These are phyloP conservation scores for Metellina segmentata DNA, from an alignment of 2,888 invertebrate genomes.

Conservation along the genomic window DNA sequence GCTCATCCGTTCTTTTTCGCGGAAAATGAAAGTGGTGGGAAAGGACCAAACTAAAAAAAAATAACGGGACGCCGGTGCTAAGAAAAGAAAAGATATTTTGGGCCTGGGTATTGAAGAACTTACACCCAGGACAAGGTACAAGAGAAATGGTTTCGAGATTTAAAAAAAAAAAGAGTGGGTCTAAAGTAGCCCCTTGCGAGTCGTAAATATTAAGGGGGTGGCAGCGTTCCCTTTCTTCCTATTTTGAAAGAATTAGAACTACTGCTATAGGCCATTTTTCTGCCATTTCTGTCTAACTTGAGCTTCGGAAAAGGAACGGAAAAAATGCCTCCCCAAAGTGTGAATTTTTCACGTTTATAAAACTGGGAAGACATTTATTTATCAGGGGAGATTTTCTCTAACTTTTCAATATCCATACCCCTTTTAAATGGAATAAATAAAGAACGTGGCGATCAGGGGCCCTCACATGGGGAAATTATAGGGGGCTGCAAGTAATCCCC, in stretches of 20 bases:
- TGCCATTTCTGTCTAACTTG: neutral
- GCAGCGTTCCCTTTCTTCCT: constrained; percentile 26
- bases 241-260: constrained; percentile 65
- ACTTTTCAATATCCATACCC: neutral
- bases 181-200: constrained; percentile 65
- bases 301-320: neutral
- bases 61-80: constrained; percentile 20
- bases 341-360: neutral
- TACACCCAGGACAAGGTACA: constrained; percentile 37
- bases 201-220: constrained; percentile 66
- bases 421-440: neutral
- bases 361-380: neutral
- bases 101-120: constrained; percentile 37
- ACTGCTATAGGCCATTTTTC: constrained; percentile 55
- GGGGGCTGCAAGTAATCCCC: too few species aligned
- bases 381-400: neutral
- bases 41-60: constrained; percentile 6
- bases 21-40: constrained; percentile 67
- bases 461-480: too few species aligned
- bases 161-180: constrained; percentile 30
- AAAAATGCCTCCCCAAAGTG: constrained; percentile 7
- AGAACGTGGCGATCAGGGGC: neutral
- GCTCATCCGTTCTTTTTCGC: constrained; percentile 49
- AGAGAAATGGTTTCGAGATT: constrained; percentile 69
- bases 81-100: constrained; percentile 61